These are phyloP conservation scores for Atopsyche davidsoni DNA, from an alignment of 1,140 invertebrate species.

Conservation along the genomic window DNA sequence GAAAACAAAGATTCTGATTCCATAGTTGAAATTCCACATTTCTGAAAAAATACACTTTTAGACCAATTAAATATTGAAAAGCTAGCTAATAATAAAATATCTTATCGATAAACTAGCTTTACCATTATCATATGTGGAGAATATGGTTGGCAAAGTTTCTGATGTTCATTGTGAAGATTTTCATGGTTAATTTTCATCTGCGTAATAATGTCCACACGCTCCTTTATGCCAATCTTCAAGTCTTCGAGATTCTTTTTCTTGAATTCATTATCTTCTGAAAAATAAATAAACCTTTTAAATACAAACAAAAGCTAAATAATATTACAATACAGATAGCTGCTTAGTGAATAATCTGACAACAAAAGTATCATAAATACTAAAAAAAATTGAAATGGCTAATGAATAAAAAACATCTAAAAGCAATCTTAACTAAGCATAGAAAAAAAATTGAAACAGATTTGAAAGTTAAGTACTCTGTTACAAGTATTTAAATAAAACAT, in stretches of 20 bases:
- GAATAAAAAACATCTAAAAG: neutral
- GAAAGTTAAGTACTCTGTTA: conserved; percentile 12
- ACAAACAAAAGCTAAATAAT: conserved; percentile 6
- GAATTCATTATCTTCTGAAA: conserved; percentile 58
- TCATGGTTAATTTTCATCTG: conserved; percentile 65
- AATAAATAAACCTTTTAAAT: conserved; percentile 11
- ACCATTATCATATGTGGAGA: conserved; percentile 68
- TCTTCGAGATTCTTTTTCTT: conserved; percentile 60
- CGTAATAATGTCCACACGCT: conserved; percentile 59
- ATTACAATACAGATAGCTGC: conserved; percentile 7
- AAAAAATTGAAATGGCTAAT: neutral
- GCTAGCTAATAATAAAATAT: conserved; percentile 6
- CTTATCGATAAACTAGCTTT: conserved; percentile 31
- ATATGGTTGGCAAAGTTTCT: conserved; percentile 64
- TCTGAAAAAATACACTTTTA: neutral
- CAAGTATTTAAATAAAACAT: conserved; percentile 27
- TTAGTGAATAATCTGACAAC: too few species aligned
- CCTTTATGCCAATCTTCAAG: conserved; percentile 54
- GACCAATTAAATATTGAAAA: conserved; percentile 4
- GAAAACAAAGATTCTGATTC: neutral
- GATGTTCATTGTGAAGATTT: conserved; percentile 58
- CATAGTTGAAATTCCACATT: conserved; percentile 2
- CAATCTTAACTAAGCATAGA: conserved; percentile 14
- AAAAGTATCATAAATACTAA: neutral
- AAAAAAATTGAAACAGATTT: conserved; percentile 17